A percentile compares a stretch with the other conserved stretches of the same genome.
Conservation (phyloP, 2,888 invertebrate species). For the Heliconius sara region DNA sequence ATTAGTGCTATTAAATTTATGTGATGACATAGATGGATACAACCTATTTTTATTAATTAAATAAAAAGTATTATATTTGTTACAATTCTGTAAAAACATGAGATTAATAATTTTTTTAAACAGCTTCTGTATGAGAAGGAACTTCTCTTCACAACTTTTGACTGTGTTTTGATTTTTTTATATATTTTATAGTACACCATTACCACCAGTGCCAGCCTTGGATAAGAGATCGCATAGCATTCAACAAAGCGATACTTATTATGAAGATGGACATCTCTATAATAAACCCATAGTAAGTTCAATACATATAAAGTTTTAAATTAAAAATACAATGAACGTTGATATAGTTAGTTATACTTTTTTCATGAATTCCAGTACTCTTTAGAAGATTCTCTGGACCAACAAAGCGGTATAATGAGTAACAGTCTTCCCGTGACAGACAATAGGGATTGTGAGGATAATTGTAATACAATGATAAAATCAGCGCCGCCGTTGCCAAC, state of each 20-base stretch:
- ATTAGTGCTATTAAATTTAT: background rate
- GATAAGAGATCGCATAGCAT: slow-evolving; percentile 85
- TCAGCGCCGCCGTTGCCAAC: slow-evolving; percentile 74
- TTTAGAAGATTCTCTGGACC: slow-evolving; percentile 66
- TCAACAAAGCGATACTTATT: slow-evolving; percentile 78
- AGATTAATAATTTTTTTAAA: background rate
- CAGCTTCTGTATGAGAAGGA: too few species aligned
- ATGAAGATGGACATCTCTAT: slow-evolving; percentile 88
- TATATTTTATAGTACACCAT: slow-evolving; percentile 85
- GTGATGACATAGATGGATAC: background rate
- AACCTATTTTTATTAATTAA: background rate
- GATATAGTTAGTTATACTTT: background rate
- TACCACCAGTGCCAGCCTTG: slow-evolving; percentile 90
- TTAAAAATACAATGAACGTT: background rate
- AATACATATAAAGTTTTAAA: background rate
- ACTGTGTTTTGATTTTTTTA: too few species aligned
- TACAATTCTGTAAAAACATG: background rate
- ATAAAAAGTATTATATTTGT: background rate
- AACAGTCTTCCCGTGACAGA: slow-evolving; percentile 61
- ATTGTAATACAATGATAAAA: slow-evolving; percentile 61
- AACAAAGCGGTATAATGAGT: slow-evolving; percentile 68
- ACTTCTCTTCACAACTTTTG: too few species aligned
- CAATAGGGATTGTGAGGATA: slow-evolving; percentile 61
- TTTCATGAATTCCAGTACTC: slow-evolving; percentile 61
- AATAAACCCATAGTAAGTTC: slow-evolving; percentile 87